These are phyloP conservation scores for Poecilia wingei DNA, from an alignment of 2,797 vertebrate genomes.

Conservation along the genomic window DNA sequence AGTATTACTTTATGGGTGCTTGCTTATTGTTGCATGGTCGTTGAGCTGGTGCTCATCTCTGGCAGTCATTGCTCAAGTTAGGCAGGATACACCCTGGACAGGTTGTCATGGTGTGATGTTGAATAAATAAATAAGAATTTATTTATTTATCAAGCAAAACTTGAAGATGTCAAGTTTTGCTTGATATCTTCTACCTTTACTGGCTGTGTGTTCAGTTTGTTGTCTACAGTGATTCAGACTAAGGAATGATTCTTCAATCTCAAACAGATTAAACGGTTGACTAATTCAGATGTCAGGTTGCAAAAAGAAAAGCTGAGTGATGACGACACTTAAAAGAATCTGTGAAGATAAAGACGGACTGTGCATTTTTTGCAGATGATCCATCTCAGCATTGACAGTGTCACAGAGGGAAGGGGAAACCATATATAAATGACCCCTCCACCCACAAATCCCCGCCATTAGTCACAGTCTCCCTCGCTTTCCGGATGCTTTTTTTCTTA, in stretches of 20 bases:
- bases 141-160: too few species aligned
- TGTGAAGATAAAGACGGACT: slow-evolving; percentile 30
- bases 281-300: slow-evolving; percentile 52
- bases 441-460: slow-evolving; percentile 59
- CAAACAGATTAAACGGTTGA: not conserved
- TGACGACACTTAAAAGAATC: slow-evolving; percentile 45
- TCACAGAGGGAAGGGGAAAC: slow-evolving; percentile 72
- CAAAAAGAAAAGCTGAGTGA: slow-evolving; percentile 52
- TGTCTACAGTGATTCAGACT: not conserved
- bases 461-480: slow-evolving; percentile 58
- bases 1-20: not conserved
- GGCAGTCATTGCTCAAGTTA: not conserved
- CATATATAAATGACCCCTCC: slow-evolving; percentile 69
- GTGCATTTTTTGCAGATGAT: slow-evolving; percentile 62
- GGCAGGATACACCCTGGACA: not conserved
- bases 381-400: slow-evolving; percentile 58
- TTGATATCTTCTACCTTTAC: not conserved
- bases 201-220: not conserved
- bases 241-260: not conserved
- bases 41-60: not conserved
- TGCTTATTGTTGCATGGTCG: not conserved
- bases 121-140: not conserved
- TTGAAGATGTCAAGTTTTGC: too few species aligned
- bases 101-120: not conserved
- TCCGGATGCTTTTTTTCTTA: slow-evolving; percentile 32